Evolutionary conservation across 2,113 vertebrate species (phyloP).

Genomic region (Albula glossodonta): DNA sequence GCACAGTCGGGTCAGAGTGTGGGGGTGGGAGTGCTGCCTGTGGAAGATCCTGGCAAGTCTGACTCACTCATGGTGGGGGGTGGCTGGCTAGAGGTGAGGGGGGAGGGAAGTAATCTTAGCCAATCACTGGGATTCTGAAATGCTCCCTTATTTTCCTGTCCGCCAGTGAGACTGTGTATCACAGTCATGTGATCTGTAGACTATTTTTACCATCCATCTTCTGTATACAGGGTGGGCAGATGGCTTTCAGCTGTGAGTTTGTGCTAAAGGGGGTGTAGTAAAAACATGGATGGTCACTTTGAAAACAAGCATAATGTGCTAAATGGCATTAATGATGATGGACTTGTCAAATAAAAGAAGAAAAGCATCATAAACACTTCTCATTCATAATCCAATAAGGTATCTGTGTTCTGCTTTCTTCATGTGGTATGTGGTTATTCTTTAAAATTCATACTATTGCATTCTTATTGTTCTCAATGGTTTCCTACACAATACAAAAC

Average conservation of each 20-base stretch:
- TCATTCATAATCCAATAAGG: background rate
- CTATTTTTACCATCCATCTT: conserved; percentile 52
- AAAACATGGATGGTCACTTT: background rate
- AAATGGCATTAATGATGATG: background rate
- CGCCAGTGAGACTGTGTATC: conserved; percentile 25
- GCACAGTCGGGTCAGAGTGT: background rate
- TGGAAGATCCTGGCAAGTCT: conserved; percentile 31
- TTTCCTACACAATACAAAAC: no score
- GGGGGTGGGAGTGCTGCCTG: conserved; percentile 37
- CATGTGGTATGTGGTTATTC: no score
- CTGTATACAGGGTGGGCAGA: background rate
- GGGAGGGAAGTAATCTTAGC: background rate
- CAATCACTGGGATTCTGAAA: background rate
- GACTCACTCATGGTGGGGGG: conserved; percentile 20
- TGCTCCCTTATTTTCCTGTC: conserved; percentile 18
- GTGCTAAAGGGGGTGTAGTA: background rate
- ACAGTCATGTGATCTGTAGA: conserved; percentile 53
- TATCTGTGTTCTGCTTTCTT: no score
- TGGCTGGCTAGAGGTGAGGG: background rate
- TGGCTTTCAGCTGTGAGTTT: conserved; percentile 31
- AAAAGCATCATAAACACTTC: background rate
- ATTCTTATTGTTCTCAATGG: no score
- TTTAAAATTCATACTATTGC: no score
- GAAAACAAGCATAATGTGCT: background rate
- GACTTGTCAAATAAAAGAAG: background rate